Conservation (phyloP, 2,797 vertebrate species). For the Rallus crepitans region DNA sequence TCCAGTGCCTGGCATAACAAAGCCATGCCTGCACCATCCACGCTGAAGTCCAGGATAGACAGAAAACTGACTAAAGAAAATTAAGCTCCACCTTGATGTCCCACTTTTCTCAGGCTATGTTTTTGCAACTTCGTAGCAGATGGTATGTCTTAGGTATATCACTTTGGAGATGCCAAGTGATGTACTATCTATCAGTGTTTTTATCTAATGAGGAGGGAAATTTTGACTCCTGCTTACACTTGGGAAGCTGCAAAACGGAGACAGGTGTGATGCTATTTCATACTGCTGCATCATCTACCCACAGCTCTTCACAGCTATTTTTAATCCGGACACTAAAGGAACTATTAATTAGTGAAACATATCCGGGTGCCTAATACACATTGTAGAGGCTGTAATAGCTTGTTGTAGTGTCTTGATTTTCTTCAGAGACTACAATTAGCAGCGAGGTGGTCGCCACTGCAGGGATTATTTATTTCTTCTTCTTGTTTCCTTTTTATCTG, state of each 20-base stretch:
- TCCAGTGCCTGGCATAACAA: neutral
- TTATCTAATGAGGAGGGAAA: constrained; percentile 65
- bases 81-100: constrained; percentile 71
- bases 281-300: constrained; percentile 68
- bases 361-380: constrained; percentile 45
- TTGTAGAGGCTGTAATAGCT: constrained; percentile 32
- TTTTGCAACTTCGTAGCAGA: constrained; percentile 62
- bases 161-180: constrained; percentile 67
- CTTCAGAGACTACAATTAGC: constrained; percentile 22
- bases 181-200: constrained; percentile 62
- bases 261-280: constrained; percentile 63
- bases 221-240: constrained; percentile 59
- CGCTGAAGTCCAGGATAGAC: neutral
- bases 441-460: neutral
- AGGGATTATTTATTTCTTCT: neutral
- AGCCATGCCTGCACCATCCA: neutral
- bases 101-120: constrained; percentile 72
- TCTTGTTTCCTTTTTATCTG: neutral
- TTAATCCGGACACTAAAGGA: constrained; percentile 55
- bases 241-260: constrained; percentile 54
- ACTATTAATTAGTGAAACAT: constrained; percentile 66
- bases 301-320: constrained; percentile 69
- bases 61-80: constrained; percentile 67
- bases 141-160: constrained; percentile 71
- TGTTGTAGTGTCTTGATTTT: constrained; percentile 21